phyloP scores from a whole-genome alignment of 1,140 invertebrate species.

The Melanaphis sacchari region DNA sequence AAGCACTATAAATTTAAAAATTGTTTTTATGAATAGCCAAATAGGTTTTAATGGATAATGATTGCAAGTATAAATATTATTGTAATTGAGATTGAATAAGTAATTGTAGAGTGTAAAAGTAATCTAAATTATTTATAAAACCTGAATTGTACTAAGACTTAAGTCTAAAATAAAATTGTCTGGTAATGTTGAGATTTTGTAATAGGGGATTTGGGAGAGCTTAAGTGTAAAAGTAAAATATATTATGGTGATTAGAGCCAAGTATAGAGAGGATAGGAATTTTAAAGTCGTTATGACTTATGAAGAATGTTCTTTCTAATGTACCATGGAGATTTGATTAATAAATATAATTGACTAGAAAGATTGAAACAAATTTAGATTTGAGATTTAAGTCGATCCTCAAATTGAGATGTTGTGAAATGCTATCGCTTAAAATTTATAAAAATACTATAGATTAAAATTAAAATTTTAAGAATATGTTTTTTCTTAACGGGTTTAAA shows the following conservation, averaged over 20 bases:
- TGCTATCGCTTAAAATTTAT: no score
- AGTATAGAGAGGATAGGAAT: no score
- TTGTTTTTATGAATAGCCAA: not conserved
- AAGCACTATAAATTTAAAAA: not conserved
- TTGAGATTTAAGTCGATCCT: no score
- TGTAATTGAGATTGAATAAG: not conserved
- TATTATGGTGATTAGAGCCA: no score
- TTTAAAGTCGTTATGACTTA: no score
- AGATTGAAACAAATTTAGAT: no score
- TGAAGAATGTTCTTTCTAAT: no score
- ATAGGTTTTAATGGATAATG: rapidly evolving
- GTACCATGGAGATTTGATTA: no score
- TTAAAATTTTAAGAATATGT: not conserved
- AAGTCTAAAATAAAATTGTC: not conserved
- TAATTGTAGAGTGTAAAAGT: not conserved
- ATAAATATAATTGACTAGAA: no score
- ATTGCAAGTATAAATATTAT: not conserved
- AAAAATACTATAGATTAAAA: not conserved
- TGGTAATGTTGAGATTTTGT: not conserved
- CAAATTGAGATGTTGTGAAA: no score
- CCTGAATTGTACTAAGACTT: not conserved
- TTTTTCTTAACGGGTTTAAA: not conserved
- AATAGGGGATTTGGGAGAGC: no score
- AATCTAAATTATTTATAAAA: not conserved
- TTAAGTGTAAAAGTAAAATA: no score